Percentiles rank a stretch among this genome's conserved stretches.
Conservation (phyloP, 92 coral and sea anemone species). For the Metridium senile region DNA sequence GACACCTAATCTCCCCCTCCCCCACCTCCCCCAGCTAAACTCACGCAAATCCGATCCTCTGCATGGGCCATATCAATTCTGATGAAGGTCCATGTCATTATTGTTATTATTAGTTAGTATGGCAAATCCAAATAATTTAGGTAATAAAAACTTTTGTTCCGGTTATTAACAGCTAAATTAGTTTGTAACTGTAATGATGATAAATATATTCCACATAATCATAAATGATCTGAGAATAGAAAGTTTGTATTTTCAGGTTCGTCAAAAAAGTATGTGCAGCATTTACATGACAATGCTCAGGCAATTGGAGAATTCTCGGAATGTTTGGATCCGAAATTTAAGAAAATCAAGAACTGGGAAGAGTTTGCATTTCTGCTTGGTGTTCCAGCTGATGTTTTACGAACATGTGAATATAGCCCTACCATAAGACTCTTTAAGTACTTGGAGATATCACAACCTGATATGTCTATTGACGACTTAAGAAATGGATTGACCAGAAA, state of each 20-base stretch:
- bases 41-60: no score
- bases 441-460: constrained; percentile 3
- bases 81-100: no score
- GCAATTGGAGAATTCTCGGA: constrained; percentile 5
- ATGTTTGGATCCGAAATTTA: constrained; percentile 19
- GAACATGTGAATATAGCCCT: constrained; percentile 18
- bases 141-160: no score
- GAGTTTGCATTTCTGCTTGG: constrained; percentile 15
- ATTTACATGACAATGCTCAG: neutral
- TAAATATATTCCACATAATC: no score
- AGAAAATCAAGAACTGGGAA: neutral
- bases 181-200: no score
- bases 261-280: neutral
- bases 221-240: no score
- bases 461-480: constrained; percentile 3
- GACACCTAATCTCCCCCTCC: no score
- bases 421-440: constrained; percentile 21
- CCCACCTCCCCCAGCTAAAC: no score
- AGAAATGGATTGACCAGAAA: constrained; percentile 2
- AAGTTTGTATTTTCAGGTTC: neutral
- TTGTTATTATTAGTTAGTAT: no score
- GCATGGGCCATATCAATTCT: no score
- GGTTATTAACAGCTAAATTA: no score
- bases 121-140: no score
- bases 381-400: neutral